Conservation (phyloP, 2,113 vertebrate genomes). For the Callopanchax toddi region DNA sequence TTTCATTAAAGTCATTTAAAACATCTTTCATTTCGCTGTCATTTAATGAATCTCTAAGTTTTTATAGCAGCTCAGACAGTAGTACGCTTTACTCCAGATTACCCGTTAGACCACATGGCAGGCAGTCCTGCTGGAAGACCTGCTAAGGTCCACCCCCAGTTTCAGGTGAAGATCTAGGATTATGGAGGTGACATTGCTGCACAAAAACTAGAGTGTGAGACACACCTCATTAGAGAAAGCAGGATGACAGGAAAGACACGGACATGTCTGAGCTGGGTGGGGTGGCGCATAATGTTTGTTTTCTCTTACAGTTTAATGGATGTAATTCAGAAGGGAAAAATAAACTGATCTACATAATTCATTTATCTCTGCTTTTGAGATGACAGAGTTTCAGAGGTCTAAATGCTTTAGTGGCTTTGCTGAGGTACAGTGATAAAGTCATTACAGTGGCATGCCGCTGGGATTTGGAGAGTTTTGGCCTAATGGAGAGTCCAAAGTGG, state of each 20-base stretch:
- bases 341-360: not conserved
- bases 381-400: not conserved
- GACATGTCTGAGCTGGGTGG: constrained; percentile 46
- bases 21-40: no score
- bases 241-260: constrained; percentile 48
- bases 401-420: not conserved
- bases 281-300: constrained; percentile 5
- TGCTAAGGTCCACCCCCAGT: constrained; percentile 26
- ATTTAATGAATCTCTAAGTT: no score
- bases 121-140: constrained; percentile 63
- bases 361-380: not conserved
- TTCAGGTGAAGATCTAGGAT: constrained; percentile 50
- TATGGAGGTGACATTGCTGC: constrained; percentile 61
- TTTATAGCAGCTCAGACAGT: no score
- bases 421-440: constrained; percentile 45
- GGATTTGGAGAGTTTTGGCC: constrained; percentile 54
- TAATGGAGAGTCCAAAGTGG: constrained; percentile 68
- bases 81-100: no score
- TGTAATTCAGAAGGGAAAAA: not conserved
- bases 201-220: constrained; percentile 44
- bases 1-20: no score
- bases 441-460: constrained; percentile 40
- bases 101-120: constrained; percentile 59
- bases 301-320: not conserved
- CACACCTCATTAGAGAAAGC: constrained; percentile 68